Base-by-base conservation (phyloP, 2,888 invertebrate genomes). In the Aphidius colemani region DNA sequence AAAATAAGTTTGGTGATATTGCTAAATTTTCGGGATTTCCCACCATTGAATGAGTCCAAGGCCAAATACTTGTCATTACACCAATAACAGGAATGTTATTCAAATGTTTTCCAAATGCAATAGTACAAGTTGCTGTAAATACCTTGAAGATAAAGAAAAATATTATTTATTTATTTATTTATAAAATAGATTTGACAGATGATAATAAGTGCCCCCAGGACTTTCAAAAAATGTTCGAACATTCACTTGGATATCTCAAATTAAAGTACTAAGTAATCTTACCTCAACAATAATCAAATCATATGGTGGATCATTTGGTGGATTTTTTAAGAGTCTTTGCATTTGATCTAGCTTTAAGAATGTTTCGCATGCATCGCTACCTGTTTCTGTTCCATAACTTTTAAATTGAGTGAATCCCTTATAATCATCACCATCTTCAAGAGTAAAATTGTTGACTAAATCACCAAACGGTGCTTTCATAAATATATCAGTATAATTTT, bases 401-500 rank as follows among this genome's bases (percentile, higher is more conserved):
- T 30, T 30, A 30, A 30, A 30, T 2, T 30, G 30, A 30, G 3
- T 30, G 5, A 30, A 30, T 30, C 30, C 30, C 0, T 3, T 30
- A 4, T 30, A 30, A 30, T 30, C 30, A 10, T 1, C 2, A 64
- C 53, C 59, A 74, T 57, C 18, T 0, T 69, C 64, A 18, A 72
- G 74, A 0, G 75, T 68, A 6, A 81, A 9, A 48, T 77, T 80
- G 51, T 79, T 79, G 8, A 75, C 69, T 2, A 74, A 45, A 1
- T 40, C 6, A 0, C 43, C 6, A 0, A 66, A 62, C 7, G 66
- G 64, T 7, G 65, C 59, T 7, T 71, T 68, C 4, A 70, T 50
- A 0, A 65, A 65, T 6, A 84, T 72, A 59, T 85, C 84, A 3
- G 72, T 78, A 50, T 84, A 78, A 69, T 82, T 84, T 0, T 76